Evolutionary conservation across 2,113 vertebrate genomes (phyloP), one percentile per base, ranked within the genome.

Genomic region (Turdus rufiventris): DNA sequence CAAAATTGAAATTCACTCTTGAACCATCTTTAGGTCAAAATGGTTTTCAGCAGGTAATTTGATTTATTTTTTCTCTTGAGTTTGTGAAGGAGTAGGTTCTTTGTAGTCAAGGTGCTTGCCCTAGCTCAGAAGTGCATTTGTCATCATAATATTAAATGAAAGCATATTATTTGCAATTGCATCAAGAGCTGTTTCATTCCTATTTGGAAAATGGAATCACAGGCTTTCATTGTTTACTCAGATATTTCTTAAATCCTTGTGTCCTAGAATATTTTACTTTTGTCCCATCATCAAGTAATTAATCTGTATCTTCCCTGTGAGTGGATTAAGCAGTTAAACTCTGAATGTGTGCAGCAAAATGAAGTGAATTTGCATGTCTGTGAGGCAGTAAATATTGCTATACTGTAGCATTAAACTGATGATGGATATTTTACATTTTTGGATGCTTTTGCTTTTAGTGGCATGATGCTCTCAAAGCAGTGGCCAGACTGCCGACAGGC

Each of bases 391-490:
- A 76, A 58, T 78, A 20, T 58, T 88, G 29, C 21, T 34, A 6
- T 81, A 8, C 43, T 68, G 68, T 63, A 56, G 25, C 33, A 61
- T 83, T 92, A 84, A 80, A 60, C 40, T 70, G 65, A 67, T 70
- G 36, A 21, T 70, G 51, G 18, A 29, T 82, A 58, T 88, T 86
- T 23, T 86, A 33, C 28, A 6, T 43, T 90, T 91, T 72, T 78
- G 77, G 38, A 48, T 94, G 60, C 66, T 93, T 93, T 93, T 97
- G 33, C 51, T 97, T 93, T 36, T 95, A 99, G 99, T 99, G 99
- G 99, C 99, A 99, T 25, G 99, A 99, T 96, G 99, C 99, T 0
- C 99, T 99, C 42, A 99, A 99, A 97, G 98, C 99, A 4, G 99
- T 99, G 95, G 99, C 99, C 51, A 97, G 99, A 26, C 97, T 99